Conservation (phyloP, 2,888 invertebrate genomes). For the Catonia carolina region DNA sequence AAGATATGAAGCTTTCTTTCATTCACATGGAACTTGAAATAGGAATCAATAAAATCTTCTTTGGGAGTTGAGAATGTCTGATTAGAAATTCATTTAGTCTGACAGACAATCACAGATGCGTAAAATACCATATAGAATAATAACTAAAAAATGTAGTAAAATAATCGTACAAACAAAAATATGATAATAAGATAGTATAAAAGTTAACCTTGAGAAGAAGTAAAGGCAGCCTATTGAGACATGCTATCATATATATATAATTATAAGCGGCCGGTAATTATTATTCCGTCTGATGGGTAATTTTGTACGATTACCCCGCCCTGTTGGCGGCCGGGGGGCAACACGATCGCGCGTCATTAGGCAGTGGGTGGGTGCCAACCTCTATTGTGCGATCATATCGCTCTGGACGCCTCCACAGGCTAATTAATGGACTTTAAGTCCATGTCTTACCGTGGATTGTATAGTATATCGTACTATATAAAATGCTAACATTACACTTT, state of each 20-base stretch:
- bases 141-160: background rate
- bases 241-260: conserved; percentile 25
- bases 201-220: conserved; percentile 18
- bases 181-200: conserved; percentile 16
- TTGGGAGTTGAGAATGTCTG: background rate
- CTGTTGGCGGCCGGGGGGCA: conserved; percentile 8
- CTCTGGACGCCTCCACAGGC: background rate
- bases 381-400: background rate
- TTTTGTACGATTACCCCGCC: conserved; percentile 26
- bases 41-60: too few relatives aligned
- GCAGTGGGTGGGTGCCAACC: conserved; percentile 22
- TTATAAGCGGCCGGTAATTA: conserved; percentile 26
- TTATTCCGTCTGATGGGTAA: conserved; percentile 28
- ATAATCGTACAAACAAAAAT: conserved; percentile 20
- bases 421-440: too few relatives aligned
- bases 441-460: too few relatives aligned
- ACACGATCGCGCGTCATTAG: conserved; percentile 23
- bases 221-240: conserved; percentile 22
- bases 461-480: too few relatives aligned
- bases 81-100: background rate
- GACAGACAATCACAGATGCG: too few relatives aligned
- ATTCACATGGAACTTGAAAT: too few relatives aligned
- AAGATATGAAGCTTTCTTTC: too few relatives aligned
- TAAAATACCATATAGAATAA: background rate
- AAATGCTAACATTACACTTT: too few relatives aligned